Conservation (phyloP, 2,888 invertebrate genomes). For the Parnassius mnemosyne region DNA sequence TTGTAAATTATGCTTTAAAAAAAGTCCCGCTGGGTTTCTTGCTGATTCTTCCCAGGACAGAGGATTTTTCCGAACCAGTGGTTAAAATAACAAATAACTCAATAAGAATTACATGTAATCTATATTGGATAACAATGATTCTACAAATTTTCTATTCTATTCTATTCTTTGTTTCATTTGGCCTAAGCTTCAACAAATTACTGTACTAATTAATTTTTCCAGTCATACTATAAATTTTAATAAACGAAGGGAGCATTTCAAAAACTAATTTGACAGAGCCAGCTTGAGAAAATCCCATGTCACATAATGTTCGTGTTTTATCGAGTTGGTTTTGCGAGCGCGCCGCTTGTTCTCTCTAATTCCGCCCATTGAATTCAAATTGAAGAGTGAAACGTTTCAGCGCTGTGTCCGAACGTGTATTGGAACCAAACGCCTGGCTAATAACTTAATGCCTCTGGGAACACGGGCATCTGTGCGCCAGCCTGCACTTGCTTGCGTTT, state of each 20-base stretch:
- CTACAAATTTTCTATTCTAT: too few relatives aligned
- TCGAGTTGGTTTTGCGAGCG: constrained; percentile 48
- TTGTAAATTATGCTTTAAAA: too few relatives aligned
- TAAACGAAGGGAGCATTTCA: constrained; percentile 28
- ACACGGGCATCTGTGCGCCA: constrained; percentile 51
- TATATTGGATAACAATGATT: too few relatives aligned
- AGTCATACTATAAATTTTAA: background rate
- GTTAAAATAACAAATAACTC: too few relatives aligned
- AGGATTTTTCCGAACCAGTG: too few relatives aligned
- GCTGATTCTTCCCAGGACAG: too few relatives aligned
- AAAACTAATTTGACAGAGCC: constrained; percentile 41
- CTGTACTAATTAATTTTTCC: background rate
- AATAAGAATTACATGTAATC: too few relatives aligned
- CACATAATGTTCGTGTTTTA: constrained; percentile 62
- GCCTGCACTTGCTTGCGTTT: constrained; percentile 37
- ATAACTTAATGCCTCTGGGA: constrained; percentile 78
- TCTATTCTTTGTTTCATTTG: too few relatives aligned
- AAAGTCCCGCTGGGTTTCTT: too few relatives aligned
- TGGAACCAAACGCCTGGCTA: constrained; percentile 66
- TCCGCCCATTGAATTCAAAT: constrained; percentile 77
- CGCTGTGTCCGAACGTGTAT: constrained; percentile 55
- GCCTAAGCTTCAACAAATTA: background rate
- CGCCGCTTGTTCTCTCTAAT: constrained; percentile 61
- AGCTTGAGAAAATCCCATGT: constrained; percentile 51
- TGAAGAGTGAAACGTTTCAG: constrained; percentile 68